These are phyloP conservation scores for Chorisops tibialis DNA, from an alignment of 2,888 invertebrate genomes.

Conservation along the genomic window DNA sequence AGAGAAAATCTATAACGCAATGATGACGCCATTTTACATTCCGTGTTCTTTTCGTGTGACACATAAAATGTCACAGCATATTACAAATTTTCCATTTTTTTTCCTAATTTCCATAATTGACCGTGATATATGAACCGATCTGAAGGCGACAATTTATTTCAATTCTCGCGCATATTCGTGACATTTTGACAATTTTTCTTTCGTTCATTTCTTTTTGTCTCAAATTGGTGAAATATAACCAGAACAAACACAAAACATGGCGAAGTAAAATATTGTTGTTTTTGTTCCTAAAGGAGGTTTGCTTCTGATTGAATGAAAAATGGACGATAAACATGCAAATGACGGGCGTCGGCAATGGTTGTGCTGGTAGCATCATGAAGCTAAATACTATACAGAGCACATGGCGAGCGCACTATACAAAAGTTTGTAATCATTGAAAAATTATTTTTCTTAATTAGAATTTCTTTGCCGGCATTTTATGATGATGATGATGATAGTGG, in stretches of 20 bases:
- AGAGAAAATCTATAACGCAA: too few relatives aligned
- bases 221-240: too few relatives aligned
- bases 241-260: too few relatives aligned
- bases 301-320: conserved; percentile 2
- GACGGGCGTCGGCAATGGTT: neutral
- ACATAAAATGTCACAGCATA: neutral
- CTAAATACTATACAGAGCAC: too few relatives aligned
- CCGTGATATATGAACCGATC: neutral
- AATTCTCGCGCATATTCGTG: neutral
- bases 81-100: neutral
- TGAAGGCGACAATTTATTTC: conserved; percentile 4
- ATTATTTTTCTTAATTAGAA: conserved; percentile 22
- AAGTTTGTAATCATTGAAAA: conserved; percentile 6
- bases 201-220: too few relatives aligned
- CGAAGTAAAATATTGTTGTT: too few relatives aligned
- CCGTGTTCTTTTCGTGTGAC: too few relatives aligned
- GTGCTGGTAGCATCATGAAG: too few relatives aligned
- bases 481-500: conserved; percentile 1
- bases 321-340: conserved; percentile 13
- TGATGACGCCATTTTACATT: too few relatives aligned
- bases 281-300: neutral
- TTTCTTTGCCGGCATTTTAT: conserved; percentile 12
- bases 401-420: too few relatives aligned
- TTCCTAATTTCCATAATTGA: conserved; percentile 15
- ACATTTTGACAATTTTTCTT: too few relatives aligned